Percentiles rank a stretch among this genome's conserved stretches.
Evolutionary conservation across 2,888 invertebrate species (phyloP).

Genomic region (Carabus problematicus): DNA sequence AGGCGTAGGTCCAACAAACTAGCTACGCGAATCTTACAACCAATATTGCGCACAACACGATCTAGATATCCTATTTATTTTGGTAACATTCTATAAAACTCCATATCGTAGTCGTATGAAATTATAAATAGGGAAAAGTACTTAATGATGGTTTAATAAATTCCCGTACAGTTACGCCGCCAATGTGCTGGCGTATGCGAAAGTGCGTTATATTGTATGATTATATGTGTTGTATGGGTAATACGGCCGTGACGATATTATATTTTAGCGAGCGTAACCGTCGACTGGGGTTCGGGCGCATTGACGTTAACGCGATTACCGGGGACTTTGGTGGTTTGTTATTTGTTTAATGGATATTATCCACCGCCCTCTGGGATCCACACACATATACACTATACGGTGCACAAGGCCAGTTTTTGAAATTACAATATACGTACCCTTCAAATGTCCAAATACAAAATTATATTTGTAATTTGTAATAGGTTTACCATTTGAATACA

Average conservation of each 20-base stretch:
- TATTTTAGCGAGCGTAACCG: conserved; percentile 1
- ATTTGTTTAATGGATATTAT: conserved; percentile 40
- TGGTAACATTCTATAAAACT: too few relatives aligned
- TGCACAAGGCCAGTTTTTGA: neutral
- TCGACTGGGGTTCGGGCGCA: conserved; percentile 3
- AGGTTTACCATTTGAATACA: too few relatives aligned
- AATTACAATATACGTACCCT: neutral
- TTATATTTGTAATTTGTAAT: too few relatives aligned
- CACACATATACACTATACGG: conserved; percentile 1
- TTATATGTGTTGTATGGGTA: neutral
- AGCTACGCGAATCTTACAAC: too few relatives aligned
- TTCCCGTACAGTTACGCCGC: too few relatives aligned
- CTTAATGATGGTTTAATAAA: too few relatives aligned
- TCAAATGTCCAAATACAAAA: too few relatives aligned
- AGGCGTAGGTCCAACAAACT: neutral
- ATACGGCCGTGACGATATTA: conserved; percentile 7
- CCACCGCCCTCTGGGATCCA: conserved; percentile 26
- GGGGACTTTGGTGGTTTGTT: conserved; percentile 39
- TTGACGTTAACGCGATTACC: conserved; percentile 33
- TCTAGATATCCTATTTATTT: too few relatives aligned
- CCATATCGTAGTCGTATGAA: too few relatives aligned
- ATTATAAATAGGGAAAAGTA: too few relatives aligned
- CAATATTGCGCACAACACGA: too few relatives aligned
- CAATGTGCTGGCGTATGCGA: neutral
- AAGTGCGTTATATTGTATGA: conserved; percentile 5